These are phyloP conservation scores for Drosophila subobscura DNA, from an alignment of 1,140 invertebrate genomes.

Conservation along the genomic window DNA sequence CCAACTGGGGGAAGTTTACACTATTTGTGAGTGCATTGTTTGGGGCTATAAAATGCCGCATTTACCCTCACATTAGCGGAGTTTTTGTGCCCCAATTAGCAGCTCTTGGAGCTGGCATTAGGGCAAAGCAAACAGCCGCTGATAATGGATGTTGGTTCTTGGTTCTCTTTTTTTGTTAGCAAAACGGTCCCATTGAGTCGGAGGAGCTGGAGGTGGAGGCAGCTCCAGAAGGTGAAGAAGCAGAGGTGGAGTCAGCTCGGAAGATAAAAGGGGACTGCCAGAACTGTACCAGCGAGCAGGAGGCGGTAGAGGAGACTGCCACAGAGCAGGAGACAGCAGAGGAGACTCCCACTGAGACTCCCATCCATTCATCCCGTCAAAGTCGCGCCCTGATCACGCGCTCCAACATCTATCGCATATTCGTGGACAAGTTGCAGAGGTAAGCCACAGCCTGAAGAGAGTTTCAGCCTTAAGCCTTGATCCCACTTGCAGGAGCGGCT, in stretches of 20 bases:
- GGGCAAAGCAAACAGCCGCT: conserved; percentile 5
- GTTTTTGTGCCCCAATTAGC: conserved; percentile 65
- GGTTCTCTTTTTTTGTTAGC: conserved; percentile 24
- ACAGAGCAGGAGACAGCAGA: neutral
- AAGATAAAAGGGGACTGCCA: conserved; percentile 14
- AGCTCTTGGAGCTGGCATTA: conserved; percentile 7
- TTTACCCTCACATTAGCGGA: conserved; percentile 54
- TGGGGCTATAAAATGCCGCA: conserved; percentile 59
- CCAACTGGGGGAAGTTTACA: conserved; percentile 63
- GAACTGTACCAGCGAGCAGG: conserved; percentile 13
- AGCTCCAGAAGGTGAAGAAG: conserved; percentile 38
- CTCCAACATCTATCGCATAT: conserved; percentile 70
- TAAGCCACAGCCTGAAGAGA: neutral
- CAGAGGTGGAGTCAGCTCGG: conserved; percentile 43
- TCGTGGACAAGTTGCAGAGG: conserved; percentile 71
- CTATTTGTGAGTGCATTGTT: conserved; percentile 68
- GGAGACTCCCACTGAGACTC: neutral
- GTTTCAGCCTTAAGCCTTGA: neutral
- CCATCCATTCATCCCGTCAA: conserved; percentile 14
- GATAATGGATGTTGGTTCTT: conserved; percentile 10
- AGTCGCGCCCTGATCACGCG: conserved; percentile 56
- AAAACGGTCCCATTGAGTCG: conserved; percentile 70
- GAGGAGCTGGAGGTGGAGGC: conserved; percentile 34
- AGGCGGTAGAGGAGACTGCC: neutral
- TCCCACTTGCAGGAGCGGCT: conserved; percentile 55